Base-by-base conservation (phyloP, 2,113 vertebrate species). In the Panthera tigris region DNA sequence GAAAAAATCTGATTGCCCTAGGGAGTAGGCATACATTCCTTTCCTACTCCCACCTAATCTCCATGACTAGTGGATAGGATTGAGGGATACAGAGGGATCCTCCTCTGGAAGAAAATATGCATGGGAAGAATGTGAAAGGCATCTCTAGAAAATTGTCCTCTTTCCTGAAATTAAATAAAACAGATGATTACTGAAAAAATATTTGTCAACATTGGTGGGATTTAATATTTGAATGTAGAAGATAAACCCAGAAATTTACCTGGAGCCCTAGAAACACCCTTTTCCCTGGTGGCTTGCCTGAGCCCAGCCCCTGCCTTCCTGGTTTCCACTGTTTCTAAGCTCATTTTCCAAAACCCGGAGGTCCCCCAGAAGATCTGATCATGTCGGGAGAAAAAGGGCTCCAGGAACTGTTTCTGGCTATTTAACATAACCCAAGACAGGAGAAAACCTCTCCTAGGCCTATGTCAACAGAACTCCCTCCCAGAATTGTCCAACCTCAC, bases 151-250 rank as follows among this genome's bases (percentile, higher is more conserved):
- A 1, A 27, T n/a, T 33, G 13, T 83, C 52, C 4, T 50, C 31
- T 89, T 82, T 50, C 41, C 36, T 69, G 82, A 87, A 93, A 83
- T 79, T 91, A 96, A 96, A 69, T 63, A 85, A 85, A 89, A 86
- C 25, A n/a, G 39, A 92, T 48, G 33, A 87, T 23, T 48, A 55
- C 23, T 69, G 14, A 50, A 13, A 84, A 89, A 91, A 41, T 80
- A 81, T 39, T n/a, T 90, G 45, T 52, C 45, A 71, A 27, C 7
- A 11, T 66, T 33, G 31, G 50, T n/a, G 39, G 31, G 16, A 73
- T 85, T 73, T 93, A 41, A n/a, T 79, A 63, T 87, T 63, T 74
- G 29, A 87, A 5, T 48, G 12, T 45, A 88, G 33, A 15, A 71
- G 23, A 18, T 79, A 81, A 88, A 12, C 45, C n/a, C 5, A 74